Evolutionary conservation across 2,888 invertebrate species (phyloP).

Genomic region (Agrotis exclamationis): DNA sequence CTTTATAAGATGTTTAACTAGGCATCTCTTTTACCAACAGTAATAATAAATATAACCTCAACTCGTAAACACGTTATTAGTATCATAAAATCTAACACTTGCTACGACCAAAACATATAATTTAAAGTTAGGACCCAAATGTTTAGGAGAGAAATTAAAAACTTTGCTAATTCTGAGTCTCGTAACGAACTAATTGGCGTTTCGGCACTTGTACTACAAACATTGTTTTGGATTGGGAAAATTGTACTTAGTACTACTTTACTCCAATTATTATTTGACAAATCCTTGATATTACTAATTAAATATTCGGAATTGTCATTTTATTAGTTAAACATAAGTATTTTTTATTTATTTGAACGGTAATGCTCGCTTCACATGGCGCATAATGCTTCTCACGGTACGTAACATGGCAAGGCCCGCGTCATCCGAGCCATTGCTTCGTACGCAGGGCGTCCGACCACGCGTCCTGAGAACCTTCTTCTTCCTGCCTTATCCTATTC

Average conservation of each 20-base stretch:
- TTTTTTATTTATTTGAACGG: no score
- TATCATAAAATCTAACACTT: constrained; percentile 13
- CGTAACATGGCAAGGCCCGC: no score
- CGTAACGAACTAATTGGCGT: constrained; percentile 28
- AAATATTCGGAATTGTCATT: no score
- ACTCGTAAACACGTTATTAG: not conserved
- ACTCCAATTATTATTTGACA: not conserved
- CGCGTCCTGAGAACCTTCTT: no score
- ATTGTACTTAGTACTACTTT: not conserved
- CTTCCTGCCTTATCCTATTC: no score
- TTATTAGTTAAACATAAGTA: no score
- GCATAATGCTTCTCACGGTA: no score
- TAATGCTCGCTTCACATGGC: no score
- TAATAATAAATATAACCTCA: not conserved
- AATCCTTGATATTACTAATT: not conserved
- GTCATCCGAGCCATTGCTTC: no score
- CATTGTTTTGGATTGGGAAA: not conserved
- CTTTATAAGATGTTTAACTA: no score
- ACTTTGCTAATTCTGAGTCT: constrained; percentile 35
- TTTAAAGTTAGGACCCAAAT: constrained; percentile 32
- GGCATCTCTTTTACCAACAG: not conserved
- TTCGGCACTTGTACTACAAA: constrained; percentile 10
- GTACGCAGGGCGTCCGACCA: no score
- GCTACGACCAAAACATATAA: constrained; percentile 12
- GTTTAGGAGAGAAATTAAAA: constrained; percentile 27